phyloP scores from a whole-genome alignment of 2,113 vertebrate genomes.

The Microtus richardsoni region DNA sequence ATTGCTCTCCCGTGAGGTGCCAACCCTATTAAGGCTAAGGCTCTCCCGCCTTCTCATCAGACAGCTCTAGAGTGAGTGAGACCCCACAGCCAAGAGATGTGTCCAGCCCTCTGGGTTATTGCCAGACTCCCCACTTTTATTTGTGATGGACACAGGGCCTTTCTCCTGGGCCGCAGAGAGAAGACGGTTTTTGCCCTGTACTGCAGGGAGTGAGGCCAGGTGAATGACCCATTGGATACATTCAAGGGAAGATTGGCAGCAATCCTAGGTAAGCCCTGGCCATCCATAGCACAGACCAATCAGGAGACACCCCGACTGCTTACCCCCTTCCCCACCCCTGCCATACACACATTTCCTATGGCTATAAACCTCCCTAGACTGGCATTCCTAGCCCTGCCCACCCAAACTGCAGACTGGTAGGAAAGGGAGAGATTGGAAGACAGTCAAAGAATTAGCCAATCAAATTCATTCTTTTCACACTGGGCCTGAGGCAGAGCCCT shows the following conservation, averaged over 20 bases:
- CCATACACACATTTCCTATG: not conserved
- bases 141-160: not conserved
- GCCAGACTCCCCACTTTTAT: not conserved
- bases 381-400: not conserved
- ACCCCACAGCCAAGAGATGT: not conserved
- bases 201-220: not conserved
- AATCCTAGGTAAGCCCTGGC: not conserved
- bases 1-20: not conserved
- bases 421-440: not conserved
- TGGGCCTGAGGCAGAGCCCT: not conserved
- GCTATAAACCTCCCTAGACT: not conserved
- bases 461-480: constrained; percentile 9
- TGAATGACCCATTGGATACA: not conserved
- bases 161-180: not conserved
- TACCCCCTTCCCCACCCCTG: not conserved
- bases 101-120: not conserved
- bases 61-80: not conserved
- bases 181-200: not conserved
- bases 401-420: not conserved
- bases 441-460: not conserved
- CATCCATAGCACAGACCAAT: not conserved
- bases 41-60: not conserved
- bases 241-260: not conserved
- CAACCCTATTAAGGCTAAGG: not conserved
- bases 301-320: not conserved